Evolutionary conservation across 2,113 vertebrate genomes (phyloP), one percentile per base, ranked within the genome.

Genomic region (Chaetops frenatus): DNA sequence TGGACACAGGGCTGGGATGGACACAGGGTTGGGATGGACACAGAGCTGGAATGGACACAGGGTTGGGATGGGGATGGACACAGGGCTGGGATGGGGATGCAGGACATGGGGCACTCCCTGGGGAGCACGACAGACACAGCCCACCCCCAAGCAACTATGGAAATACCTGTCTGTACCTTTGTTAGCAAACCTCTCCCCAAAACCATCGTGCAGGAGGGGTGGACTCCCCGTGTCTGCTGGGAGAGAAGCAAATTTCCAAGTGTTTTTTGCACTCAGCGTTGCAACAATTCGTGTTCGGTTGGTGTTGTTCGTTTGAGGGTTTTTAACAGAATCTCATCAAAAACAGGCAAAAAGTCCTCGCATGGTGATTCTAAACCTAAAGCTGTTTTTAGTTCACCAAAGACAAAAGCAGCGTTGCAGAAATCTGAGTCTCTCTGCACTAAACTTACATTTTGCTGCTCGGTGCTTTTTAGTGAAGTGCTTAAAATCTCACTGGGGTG

Each of bases 91-190:
- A 38, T 54, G n/a, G 33, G 27, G 44, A 17, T 4, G 8, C 17
- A 21, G 60, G 35, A 69, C 5, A 5, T 0, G 2, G 19, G 56
- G 8, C 60, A 33, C 16, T 17, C 31, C 3, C 6, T 6, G 38
- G 25, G 35, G 23, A 78, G 14, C 29, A 2, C 12, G 2, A 6
- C 1, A 47, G 3, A 8, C 18, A 23, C n/a, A 6, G 6, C 19
- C 16, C 12, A 10, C 2, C 0, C 0, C 78, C 29, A 3, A 25
- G 28, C 33, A 9, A 2, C 28, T 3, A 0, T 6, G 53, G 57
- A 3, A 31, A 48, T 15, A 12, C 5, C 45, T 27, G 10, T 6
- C 29, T 7, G 10, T 22, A 13, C 35, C 22, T 74, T 31, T 64
- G 2, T 7, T 15, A 35, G 62, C 48, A 23, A 60, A 24, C 2